Conservation (phyloP, 2,888 invertebrate species). For the Alsophila aescularia region DNA sequence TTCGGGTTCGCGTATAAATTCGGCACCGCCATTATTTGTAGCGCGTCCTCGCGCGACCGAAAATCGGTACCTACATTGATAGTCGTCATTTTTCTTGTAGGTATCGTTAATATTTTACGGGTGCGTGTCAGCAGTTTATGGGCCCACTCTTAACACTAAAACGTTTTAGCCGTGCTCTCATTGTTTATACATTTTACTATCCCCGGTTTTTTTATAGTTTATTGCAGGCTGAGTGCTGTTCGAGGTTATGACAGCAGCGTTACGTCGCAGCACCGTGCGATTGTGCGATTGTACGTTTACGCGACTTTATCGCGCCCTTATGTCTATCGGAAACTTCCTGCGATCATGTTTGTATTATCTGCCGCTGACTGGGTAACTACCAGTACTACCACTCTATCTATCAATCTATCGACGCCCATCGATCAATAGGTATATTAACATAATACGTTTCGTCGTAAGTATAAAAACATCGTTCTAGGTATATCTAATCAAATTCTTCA, state of each 20-base stretch:
- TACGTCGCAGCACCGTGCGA: slow-evolving; percentile 63
- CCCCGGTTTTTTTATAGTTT: slow-evolving; percentile 78
- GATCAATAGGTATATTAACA: slow-evolving; percentile 23
- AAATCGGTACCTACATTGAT: slow-evolving; percentile 81
- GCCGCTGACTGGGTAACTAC: slow-evolving; percentile 39
- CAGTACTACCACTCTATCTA: slow-evolving; percentile 29
- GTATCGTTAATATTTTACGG: slow-evolving; percentile 83
- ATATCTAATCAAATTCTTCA: slow-evolving; percentile 28
- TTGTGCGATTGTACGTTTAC: slow-evolving; percentile 66
- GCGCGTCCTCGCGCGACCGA: slow-evolving; percentile 79
- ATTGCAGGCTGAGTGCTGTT: slow-evolving; percentile 72
- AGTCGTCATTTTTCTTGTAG: slow-evolving; percentile 83
- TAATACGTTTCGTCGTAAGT: slow-evolving; percentile 5
- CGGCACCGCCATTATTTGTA: slow-evolving; percentile 80
- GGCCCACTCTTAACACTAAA: slow-evolving; percentile 83
- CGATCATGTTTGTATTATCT: slow-evolving; percentile 54
- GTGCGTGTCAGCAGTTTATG: slow-evolving; percentile 83
- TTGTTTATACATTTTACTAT: slow-evolving; percentile 84
- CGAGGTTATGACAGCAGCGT: slow-evolving; percentile 68
- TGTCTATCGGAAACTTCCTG: slow-evolving; percentile 56
- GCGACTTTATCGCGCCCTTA: slow-evolving; percentile 71
- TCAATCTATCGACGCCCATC: slow-evolving; percentile 13
- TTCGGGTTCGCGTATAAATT: slow-evolving; percentile 83
- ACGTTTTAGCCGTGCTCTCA: slow-evolving; percentile 82
- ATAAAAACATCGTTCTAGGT: slow-evolving; percentile 17